A percentile compares a stretch with the other conserved stretches of the same genome.
phyloP scores from a whole-genome alignment of 2,797 vertebrate species.

The Silurus aristotelis region DNA sequence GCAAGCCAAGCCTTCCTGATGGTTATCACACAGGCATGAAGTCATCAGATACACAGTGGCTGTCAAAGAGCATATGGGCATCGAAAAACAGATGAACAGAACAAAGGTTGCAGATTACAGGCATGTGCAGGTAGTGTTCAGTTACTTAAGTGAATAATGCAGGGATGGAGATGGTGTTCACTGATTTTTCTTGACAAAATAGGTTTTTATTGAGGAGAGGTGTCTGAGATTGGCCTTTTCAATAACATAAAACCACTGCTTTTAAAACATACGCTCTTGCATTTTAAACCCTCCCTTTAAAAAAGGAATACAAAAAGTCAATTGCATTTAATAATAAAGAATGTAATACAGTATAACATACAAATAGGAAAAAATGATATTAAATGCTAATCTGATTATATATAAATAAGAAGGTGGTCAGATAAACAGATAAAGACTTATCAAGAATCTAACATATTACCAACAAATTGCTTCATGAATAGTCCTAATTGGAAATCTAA shows the following conservation, averaged over 20 bases:
- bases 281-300: neutral
- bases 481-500: neutral
- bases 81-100: conserved; percentile 20
- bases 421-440: neutral
- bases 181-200: neutral
- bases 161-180: neutral
- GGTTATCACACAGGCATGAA: conserved; percentile 39
- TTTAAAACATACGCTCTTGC: neutral
- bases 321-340: neutral
- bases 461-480: neutral
- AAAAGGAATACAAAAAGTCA: neutral
- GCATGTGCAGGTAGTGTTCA: conserved; percentile 1
- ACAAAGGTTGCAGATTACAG: conserved; percentile 6
- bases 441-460: neutral
- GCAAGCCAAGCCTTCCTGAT: conserved; percentile 33
- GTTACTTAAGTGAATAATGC: conserved; percentile 23
- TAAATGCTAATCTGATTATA: neutral
- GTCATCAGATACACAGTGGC: conserved; percentile 36
- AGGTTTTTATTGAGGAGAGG: neutral
- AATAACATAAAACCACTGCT: neutral
- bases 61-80: conserved; percentile 29
- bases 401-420: neutral
- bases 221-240: neutral
- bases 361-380: neutral
- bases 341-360: neutral